phyloP scores from a whole-genome alignment of 1,140 invertebrate genomes.

The Bombus confusus region DNA sequence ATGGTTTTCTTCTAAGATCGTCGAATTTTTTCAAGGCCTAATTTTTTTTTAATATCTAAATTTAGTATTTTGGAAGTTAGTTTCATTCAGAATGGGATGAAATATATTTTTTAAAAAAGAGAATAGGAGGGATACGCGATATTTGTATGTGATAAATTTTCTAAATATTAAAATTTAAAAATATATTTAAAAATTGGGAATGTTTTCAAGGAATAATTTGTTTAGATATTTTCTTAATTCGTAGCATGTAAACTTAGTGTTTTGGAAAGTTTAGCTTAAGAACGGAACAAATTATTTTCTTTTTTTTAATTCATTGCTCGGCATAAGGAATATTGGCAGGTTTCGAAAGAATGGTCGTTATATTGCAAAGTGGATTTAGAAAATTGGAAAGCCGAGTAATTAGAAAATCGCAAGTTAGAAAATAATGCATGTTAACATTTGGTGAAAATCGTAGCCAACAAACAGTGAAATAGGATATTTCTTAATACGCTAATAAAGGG shows the following conservation, averaged over 20 bases:
- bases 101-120: no score
- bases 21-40: no score
- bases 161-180: no score
- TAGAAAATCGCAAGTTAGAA: neutral
- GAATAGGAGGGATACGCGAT: no score
- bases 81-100: neutral
- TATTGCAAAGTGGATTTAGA: neutral
- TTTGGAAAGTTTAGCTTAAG: no score
- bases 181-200: no score
- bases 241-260: no score
- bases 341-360: neutral
- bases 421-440: neutral
- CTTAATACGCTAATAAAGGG: neutral
- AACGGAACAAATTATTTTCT: neutral
- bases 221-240: no score
- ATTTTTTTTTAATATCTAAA: neutral
- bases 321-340: neutral
- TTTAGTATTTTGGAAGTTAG: neutral
- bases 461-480: neutral
- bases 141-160: no score
- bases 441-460: no score
- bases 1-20: neutral
- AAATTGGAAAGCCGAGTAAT: slow-evolving; percentile 1
- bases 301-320: neutral
- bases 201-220: no score